Conservation (phyloP, 2,888 invertebrate species). For the Phengaris arion region DNA sequence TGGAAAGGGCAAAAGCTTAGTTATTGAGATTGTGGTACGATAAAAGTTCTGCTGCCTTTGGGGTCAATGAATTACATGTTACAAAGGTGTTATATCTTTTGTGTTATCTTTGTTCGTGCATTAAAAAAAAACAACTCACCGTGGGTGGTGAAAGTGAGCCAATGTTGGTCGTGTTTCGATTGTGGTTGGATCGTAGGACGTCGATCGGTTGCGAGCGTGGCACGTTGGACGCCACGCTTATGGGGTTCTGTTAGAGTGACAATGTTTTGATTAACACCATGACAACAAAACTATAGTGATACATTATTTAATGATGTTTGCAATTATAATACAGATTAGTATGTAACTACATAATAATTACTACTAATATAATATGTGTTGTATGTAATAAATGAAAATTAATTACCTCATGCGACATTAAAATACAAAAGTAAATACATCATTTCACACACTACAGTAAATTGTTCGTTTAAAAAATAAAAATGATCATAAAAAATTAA, state of each 20-base stretch:
- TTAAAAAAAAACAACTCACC: slow-evolving; percentile 73
- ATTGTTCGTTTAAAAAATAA: not conserved
- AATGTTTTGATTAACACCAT: slow-evolving; percentile 2
- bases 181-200: slow-evolving; percentile 87
- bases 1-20: slow-evolving; percentile 43
- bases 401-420: too few relatives aligned
- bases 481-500: not conserved
- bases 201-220: slow-evolving; percentile 93
- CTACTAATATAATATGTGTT: not conserved
- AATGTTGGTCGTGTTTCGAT: slow-evolving; percentile 87
- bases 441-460: too few relatives aligned
- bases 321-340: not conserved
- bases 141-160: slow-evolving; percentile 96
- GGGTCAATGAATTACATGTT: not conserved
- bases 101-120: slow-evolving; percentile 2
- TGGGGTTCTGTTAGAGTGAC: slow-evolving; percentile 53
- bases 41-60: not conserved
- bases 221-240: slow-evolving; percentile 67
- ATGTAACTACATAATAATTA: too few relatives aligned
- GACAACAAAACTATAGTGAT: not conserved
- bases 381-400: too few relatives aligned
- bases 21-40: not conserved
- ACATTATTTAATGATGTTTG: not conserved
- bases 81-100: not conserved
- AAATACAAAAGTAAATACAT: too few relatives aligned